Percentiles rank a stretch among this genome's conserved stretches.
Evolutionary conservation across 2,113 vertebrate species (phyloP).

Genomic region (Oncorhynchus clarkii): DNA sequence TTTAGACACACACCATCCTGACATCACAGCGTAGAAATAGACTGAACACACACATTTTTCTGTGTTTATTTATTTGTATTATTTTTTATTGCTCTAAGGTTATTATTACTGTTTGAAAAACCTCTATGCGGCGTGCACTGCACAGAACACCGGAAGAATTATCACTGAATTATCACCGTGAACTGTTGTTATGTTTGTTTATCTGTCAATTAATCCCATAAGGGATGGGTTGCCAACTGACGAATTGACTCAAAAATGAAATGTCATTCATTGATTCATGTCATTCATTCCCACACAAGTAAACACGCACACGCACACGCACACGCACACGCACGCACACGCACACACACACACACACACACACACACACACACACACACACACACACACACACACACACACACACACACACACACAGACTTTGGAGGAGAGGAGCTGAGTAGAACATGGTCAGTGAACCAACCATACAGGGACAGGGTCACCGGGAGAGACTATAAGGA

Average conservation of each 20-base stretch:
- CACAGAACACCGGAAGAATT: too few relatives aligned
- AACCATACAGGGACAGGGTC: neutral
- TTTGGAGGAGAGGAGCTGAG: slow-evolving; percentile 11
- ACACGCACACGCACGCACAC: neutral
- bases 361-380: slow-evolving; percentile 16
- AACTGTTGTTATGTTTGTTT: too few relatives aligned
- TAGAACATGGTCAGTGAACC: slow-evolving; percentile 3
- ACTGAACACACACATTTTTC: neutral
- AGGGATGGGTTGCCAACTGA: too few relatives aligned
- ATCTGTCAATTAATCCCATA: too few relatives aligned
- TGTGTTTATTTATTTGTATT: too few relatives aligned
- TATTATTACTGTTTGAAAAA: too few relatives aligned
- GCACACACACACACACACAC: too few relatives aligned
- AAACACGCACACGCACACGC: neutral
- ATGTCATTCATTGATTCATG: too few relatives aligned
- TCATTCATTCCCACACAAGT: neutral
- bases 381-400: slow-evolving; percentile 9
- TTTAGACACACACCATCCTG: slow-evolving; percentile 19
- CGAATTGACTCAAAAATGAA: too few relatives aligned
- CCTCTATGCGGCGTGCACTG: too few relatives aligned
- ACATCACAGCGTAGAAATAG: slow-evolving; percentile 47
- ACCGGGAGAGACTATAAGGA: neutral
- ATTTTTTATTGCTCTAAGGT: too few relatives aligned
- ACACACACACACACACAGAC: slow-evolving; percentile 11
- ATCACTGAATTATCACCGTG: too few relatives aligned